Conservation (phyloP, 2,113 vertebrate genomes). For the Gavialis gangeticus region DNA sequence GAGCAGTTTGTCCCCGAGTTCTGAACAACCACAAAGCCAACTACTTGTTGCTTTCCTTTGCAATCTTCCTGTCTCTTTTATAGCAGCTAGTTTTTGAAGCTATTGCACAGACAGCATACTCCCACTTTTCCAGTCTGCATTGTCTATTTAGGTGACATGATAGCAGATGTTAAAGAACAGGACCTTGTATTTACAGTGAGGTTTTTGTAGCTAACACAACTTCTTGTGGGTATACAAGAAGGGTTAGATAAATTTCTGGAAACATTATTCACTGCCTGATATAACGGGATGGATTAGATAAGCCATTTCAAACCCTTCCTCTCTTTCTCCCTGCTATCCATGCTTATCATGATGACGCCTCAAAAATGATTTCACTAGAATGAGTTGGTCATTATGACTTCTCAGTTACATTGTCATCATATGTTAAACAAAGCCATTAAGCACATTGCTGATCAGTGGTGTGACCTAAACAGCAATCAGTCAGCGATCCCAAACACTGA, state of each 20-base stretch:
- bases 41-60: background rate
- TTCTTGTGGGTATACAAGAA: background rate
- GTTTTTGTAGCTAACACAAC: background rate
- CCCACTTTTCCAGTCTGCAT: background rate
- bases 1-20: background rate
- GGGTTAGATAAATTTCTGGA: background rate
- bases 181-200: background rate
- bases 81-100: background rate
- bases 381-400: background rate
- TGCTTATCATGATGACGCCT: constrained; percentile 6
- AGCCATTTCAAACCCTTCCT: background rate
- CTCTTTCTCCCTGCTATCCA: background rate
- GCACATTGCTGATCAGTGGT: constrained; percentile 1
- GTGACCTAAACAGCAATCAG: background rate
- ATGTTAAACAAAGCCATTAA: constrained; percentile 9
- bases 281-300: background rate
- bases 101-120: background rate
- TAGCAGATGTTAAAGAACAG: background rate
- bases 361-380: constrained; percentile 11
- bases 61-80: background rate
- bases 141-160: background rate
- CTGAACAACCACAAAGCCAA: background rate
- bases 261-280: background rate
- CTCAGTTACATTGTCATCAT: background rate
- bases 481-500: background rate